Evolutionary conservation across 2,888 invertebrate genomes (phyloP).

Genomic region (Blastobasis adustella): DNA sequence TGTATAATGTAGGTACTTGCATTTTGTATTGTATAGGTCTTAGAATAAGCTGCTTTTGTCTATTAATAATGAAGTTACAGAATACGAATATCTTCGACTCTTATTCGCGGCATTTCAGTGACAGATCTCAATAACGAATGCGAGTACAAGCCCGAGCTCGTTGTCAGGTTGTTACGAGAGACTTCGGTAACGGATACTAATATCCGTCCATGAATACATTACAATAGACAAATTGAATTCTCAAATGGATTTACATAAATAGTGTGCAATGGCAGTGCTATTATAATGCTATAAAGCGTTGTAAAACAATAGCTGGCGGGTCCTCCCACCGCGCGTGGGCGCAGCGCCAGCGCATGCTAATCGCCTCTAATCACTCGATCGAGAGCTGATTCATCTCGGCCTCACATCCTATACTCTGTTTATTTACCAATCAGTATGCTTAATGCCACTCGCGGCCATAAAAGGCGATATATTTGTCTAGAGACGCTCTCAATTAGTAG

Average conservation of each 20-base stretch:
- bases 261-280: slow-evolving; percentile 64
- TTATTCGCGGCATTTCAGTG: slow-evolving; percentile 13
- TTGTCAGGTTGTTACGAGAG: slow-evolving; percentile 47
- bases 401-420: slow-evolving; percentile 57
- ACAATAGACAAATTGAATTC: slow-evolving; percentile 67
- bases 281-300: slow-evolving; percentile 65
- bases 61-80: too few species aligned
- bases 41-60: too few species aligned
- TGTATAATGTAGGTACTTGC: too few species aligned
- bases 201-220: slow-evolving; percentile 57
- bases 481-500: slow-evolving; percentile 67
- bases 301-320: slow-evolving; percentile 63
- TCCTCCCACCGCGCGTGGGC: slow-evolving; percentile 63
- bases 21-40: too few species aligned
- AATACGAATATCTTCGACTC: too few species aligned
- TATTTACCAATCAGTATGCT: slow-evolving; percentile 67
- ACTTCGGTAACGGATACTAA: slow-evolving; percentile 44
- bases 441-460: slow-evolving; percentile 60
- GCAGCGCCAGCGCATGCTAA: slow-evolving; percentile 58
- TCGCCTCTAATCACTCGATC: slow-evolving; percentile 69
- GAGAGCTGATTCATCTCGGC: slow-evolving; percentile 64
- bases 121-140: slow-evolving; percentile 21
- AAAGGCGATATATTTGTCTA: slow-evolving; percentile 70
- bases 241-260: slow-evolving; percentile 67
- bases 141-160: slow-evolving; percentile 25